Evolutionary conservation across 2,113 vertebrate species (phyloP).

Genomic region (Thymallus thymallus): DNA sequence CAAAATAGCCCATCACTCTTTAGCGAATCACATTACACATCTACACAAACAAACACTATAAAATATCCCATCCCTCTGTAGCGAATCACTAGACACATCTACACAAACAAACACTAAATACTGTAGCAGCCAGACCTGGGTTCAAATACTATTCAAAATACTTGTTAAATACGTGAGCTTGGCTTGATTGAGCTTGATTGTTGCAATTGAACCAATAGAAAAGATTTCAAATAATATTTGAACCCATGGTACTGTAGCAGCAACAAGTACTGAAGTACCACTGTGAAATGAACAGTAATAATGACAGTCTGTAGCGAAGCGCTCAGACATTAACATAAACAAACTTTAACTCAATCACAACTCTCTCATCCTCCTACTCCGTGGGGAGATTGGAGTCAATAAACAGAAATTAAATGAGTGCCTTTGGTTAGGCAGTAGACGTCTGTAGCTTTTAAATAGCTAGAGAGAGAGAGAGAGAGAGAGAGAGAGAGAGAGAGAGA

Average conservation of each 20-base stretch:
- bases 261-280: no score
- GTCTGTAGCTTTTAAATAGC: constrained; percentile 49
- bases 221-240: no score
- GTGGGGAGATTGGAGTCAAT: constrained; percentile 39
- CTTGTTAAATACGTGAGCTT: no score
- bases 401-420: constrained; percentile 16
- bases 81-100: background rate
- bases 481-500: constrained; percentile 16
- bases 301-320: no score
- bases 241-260: no score
- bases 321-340: no score
- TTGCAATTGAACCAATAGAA: no score
- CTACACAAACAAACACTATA: background rate
- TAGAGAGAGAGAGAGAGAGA: constrained; percentile 1
- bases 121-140: no score
- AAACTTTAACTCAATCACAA: constrained; percentile 14
- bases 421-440: background rate
- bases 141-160: no score
- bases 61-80: background rate
- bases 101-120: background rate
- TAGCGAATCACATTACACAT: background rate
- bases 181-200: no score
- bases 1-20: background rate
- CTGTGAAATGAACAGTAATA: no score
- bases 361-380: background rate